Conservation (phyloP, 2,113 vertebrate species). For the Callopanchax toddi region DNA sequence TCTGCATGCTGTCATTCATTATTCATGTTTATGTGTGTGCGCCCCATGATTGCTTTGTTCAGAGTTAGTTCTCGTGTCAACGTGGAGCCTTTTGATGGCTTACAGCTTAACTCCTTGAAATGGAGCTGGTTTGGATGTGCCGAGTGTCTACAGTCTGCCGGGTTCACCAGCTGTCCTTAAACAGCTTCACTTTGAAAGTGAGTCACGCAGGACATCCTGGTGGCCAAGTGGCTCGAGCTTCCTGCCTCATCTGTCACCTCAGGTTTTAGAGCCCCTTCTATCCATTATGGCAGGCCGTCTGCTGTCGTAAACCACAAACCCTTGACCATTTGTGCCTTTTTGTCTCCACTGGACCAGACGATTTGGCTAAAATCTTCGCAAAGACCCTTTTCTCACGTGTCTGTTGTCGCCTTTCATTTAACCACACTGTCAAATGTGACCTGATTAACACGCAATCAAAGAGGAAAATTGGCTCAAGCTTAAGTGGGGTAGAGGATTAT, state of each 20-base stretch:
- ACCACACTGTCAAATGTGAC: slow-evolving; percentile 29
- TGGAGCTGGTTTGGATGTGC: slow-evolving; percentile 41
- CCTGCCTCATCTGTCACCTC: slow-evolving; percentile 67
- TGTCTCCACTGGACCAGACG: slow-evolving; percentile 37
- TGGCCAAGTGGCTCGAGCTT: slow-evolving; percentile 70
- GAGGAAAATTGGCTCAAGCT: slow-evolving; percentile 37
- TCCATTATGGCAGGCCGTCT: slow-evolving; percentile 28
- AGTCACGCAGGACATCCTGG: slow-evolving; percentile 72
- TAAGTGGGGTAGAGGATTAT: slow-evolving; percentile 51
- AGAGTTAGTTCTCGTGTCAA: slow-evolving; percentile 57
- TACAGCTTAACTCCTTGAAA: slow-evolving; percentile 58
- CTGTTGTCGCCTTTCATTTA: slow-evolving; percentile 24
- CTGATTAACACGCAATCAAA: slow-evolving; percentile 55
- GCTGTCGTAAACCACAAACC: slow-evolving; percentile 58
- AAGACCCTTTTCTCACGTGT: slow-evolving; percentile 9
- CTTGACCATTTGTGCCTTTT: slow-evolving; percentile 62
- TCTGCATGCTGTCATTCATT: slow-evolving; percentile 68
- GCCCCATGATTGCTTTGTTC: slow-evolving; percentile 61
- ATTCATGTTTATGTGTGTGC: slow-evolving; percentile 65
- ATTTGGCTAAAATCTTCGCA: slow-evolving; percentile 18
- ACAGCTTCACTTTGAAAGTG: slow-evolving; percentile 64
- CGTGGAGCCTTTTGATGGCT: slow-evolving; percentile 45
- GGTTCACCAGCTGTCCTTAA: slow-evolving; percentile 40
- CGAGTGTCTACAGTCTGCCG: slow-evolving; percentile 29
- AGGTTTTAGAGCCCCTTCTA: slow-evolving; percentile 50